Percentiles rank a stretch among this genome's conserved stretches.
Evolutionary conservation across 2,797 vertebrate species (phyloP).

Genomic region (Cyprinella venusta): DNA sequence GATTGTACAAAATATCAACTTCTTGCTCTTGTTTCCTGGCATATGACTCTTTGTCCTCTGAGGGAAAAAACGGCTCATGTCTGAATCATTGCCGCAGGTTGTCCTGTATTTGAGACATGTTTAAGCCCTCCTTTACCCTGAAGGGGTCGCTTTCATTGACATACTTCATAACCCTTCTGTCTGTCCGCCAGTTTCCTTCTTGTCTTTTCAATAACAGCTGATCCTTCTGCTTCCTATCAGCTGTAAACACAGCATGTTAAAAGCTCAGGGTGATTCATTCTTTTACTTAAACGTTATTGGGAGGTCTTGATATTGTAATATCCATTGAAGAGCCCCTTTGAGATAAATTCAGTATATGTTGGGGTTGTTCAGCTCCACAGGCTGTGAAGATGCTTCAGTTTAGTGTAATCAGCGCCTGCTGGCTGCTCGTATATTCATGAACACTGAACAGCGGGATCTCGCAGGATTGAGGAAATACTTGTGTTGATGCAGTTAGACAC

Average conservation of each 20-base stretch:
- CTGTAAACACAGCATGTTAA: conserved; percentile 6
- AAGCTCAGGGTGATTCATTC: not conserved
- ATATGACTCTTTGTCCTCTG: not conserved
- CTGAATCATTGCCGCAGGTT: conserved; percentile 22
- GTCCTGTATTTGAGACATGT: conserved; percentile 6
- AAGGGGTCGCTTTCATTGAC: conserved; percentile 20
- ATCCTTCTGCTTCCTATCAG: conserved; percentile 1
- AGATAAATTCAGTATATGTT: not conserved
- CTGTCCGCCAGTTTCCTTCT: conserved; percentile 11
- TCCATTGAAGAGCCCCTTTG: not conserved
- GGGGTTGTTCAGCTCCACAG: not conserved
- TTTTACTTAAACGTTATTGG: not conserved
- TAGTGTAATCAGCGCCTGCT: conserved; percentile 11
- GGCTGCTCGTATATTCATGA: not conserved
- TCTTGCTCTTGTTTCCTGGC: not conserved
- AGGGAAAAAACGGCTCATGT: not conserved
- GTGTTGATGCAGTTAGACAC: not conserved
- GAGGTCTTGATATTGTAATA: not conserved
- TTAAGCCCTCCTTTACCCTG: conserved; percentile 13
- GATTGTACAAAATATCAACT: not conserved
- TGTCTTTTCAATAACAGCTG: conserved; percentile 6
- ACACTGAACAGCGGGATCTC: not conserved
- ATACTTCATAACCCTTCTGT: conserved; percentile 4
- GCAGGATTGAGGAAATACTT: not conserved
- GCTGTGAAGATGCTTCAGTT: conserved; percentile 3